phyloP scores from a whole-genome alignment of 2,113 vertebrate species.

The Bambusicola thoracicus region DNA sequence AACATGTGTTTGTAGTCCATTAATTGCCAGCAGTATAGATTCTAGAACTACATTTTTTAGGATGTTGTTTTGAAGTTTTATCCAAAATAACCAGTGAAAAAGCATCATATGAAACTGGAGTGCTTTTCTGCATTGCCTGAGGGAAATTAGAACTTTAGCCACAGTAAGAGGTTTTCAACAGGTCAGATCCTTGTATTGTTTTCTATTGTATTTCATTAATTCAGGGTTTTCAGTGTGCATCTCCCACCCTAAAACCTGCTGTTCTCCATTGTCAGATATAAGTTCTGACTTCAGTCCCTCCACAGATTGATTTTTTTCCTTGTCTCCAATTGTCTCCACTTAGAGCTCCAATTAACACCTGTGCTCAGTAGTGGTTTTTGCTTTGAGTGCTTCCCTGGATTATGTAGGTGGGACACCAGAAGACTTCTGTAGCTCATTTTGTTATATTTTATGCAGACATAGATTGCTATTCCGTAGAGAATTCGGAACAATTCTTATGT shows the following conservation, averaged over 20 bases:
- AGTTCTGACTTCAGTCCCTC: background rate
- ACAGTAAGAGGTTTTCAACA: slow-evolving; percentile 44
- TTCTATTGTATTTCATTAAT: slow-evolving; percentile 16
- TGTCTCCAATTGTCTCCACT: background rate
- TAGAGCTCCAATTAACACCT: background rate
- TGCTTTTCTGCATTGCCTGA: slow-evolving; percentile 23
- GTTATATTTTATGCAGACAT: background rate
- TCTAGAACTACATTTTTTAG: slow-evolving; percentile 16
- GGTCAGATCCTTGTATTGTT: background rate
- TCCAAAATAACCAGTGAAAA: slow-evolving; percentile 57
- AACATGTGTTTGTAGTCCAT: slow-evolving; percentile 49
- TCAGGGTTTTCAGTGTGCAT: background rate
- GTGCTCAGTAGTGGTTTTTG: background rate
- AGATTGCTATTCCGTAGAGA: background rate
- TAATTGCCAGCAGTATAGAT: slow-evolving; percentile 48
- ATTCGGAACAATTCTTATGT: background rate
- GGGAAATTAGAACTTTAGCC: slow-evolving; percentile 39
- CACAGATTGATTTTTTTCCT: background rate
- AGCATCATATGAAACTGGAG: slow-evolving; percentile 35
- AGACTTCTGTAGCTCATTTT: background rate
- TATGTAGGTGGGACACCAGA: background rate
- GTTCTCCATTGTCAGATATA: background rate
- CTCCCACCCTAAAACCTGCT: background rate
- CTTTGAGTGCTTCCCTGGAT: background rate
- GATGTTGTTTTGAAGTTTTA: slow-evolving; percentile 49